Evolutionary conservation across 2,888 invertebrate genomes (phyloP), one percentile per base, ranked within the genome.

Genomic region (Drosophila seclusa): DNA sequence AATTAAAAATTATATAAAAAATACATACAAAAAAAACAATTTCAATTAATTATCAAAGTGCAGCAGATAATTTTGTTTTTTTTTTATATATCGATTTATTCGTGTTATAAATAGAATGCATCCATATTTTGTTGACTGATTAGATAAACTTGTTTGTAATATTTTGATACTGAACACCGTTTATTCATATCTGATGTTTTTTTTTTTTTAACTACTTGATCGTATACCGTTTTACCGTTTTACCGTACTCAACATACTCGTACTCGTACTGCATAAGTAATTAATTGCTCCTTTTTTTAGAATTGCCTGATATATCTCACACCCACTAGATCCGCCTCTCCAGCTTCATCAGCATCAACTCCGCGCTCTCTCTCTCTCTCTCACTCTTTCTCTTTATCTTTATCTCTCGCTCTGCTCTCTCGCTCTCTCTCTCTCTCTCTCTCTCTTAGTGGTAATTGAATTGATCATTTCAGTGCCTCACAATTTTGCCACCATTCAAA

Each of bases 121-220:
- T 84, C 83, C 88, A 67, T 69, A 67, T 67, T 87, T 79, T 68
- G 54, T 83, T 76, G 82, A 87, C 78, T 73, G 72, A 87, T 75
- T 77, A 83, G 85, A 68, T 87, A 11, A 62, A 65, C 38, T 70
- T 55, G 48, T 70, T 65, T 45, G 48, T 65, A 54, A 58, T 67
- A 32, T 58, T 42, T 49, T 59, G 50, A 58, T 52, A 73, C 36
- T 62, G 58, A 65, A 63, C 69, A 82, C 79, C 54, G 32, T 65
- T 64, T 57, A 57, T 49, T 55, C 61, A 57, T 54, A 49, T 36
- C 21, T n/a, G 38, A 50, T 40, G 18, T 50, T 24, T 45, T 42
- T n/a, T 60, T 27, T 57, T 27, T 58, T 31, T 8, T 31, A 38
- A 60, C 61, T 79, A 70, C 62, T 65, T 73, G 68, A 66, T 64